Percentiles rank a stretch among this genome's conserved stretches.
These are phyloP conservation scores for Chrysaora quinquecirrha DNA, from an alignment of 30 jellyfish, hydroid and myxozoan species.

Conservation along the genomic window DNA sequence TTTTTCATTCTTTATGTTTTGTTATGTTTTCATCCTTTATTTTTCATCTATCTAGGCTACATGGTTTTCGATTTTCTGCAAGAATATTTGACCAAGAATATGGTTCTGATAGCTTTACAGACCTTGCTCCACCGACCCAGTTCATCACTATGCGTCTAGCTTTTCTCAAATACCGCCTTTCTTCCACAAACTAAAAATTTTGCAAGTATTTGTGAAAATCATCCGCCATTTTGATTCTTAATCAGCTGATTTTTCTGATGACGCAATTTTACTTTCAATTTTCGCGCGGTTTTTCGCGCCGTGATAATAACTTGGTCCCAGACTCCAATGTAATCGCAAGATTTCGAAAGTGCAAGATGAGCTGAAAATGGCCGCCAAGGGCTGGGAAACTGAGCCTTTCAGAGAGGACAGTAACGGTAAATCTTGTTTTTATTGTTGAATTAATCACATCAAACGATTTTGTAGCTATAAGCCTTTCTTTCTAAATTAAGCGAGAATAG, in stretches of 20 bases:
- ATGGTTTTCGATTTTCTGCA: no score
- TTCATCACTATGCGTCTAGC: conserved; percentile 35
- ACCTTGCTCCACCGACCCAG: conserved; percentile 97
- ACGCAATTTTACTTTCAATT: conserved; percentile 1
- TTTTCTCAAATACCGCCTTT: not conserved
- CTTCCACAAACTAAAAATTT: not conserved
- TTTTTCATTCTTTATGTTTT: no score
- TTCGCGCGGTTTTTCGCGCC: conserved; percentile 45
- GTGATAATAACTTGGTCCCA: no score
- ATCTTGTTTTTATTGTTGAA: not conserved
- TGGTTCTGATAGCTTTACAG: no score
- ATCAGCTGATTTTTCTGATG: conserved; percentile 5
- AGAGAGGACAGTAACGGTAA: conserved; percentile 58
- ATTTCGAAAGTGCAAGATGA: conserved; percentile 11
- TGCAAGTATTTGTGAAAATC: not conserved
- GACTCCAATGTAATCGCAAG: no score
- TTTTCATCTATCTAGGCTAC: no score
- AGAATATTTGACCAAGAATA: no score
- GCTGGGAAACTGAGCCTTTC: conserved; percentile 75
- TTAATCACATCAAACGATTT: no score
- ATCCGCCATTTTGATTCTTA: not conserved
- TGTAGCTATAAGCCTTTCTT: no score
- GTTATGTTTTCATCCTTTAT: no score
- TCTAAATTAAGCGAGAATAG: no score
- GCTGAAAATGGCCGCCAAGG: conserved; percentile 60